phyloP scores from a whole-genome alignment of 2,797 vertebrate species.

The Accipiter fasciatus region DNA sequence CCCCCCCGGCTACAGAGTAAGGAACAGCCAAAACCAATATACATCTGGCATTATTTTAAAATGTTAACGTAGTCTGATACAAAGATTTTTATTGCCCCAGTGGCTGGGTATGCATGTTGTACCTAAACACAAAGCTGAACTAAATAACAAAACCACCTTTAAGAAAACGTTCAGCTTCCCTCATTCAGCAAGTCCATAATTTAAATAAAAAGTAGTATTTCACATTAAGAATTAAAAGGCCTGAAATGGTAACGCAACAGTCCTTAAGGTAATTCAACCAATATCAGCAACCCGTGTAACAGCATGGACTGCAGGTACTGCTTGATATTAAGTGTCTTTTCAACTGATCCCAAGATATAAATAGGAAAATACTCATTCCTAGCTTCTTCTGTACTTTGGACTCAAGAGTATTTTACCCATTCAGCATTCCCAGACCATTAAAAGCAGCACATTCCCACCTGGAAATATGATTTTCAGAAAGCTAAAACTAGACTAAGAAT shows the following conservation, averaged over 20 bases:
- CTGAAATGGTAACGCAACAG: background rate
- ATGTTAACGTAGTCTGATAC: background rate
- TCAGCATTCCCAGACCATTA: background rate
- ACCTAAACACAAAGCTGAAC: background rate
- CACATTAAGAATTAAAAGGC: background rate
- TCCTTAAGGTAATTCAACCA: background rate
- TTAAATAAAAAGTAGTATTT: background rate
- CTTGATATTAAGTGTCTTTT: background rate
- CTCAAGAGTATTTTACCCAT: background rate
- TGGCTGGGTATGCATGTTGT: background rate
- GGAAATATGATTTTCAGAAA: background rate
- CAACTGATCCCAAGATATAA: background rate
- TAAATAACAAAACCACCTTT: background rate
- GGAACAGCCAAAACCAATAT: background rate
- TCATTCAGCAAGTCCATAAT: background rate
- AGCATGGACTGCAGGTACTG: background rate
- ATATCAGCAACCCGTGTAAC: background rate
- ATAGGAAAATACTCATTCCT: background rate
- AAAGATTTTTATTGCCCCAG: background rate
- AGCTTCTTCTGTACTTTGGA: background rate
- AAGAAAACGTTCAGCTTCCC: background rate
- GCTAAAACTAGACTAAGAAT: background rate
- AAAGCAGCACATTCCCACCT: background rate
- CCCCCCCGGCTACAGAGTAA: background rate
- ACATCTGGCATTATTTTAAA: background rate